Conservation (phyloP, 2,888 invertebrate genomes). For the Ametastegia equiseti region DNA sequence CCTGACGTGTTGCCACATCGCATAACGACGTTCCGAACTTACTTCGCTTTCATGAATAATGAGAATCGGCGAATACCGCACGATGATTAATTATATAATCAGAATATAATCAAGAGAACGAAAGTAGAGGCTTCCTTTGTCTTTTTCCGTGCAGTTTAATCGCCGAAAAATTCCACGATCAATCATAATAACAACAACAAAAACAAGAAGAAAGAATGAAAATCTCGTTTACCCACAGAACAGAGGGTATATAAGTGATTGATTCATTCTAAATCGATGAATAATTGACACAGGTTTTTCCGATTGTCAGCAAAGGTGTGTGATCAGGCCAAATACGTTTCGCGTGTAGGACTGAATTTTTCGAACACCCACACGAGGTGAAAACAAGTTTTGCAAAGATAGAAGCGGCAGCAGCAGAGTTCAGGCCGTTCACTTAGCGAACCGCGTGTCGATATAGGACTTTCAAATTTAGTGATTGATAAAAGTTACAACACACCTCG, state of each 20-base stretch:
- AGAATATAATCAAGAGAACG: too few relatives aligned
- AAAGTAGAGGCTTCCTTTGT: too few relatives aligned
- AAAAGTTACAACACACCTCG: too few relatives aligned
- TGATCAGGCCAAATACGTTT: conserved; percentile 62
- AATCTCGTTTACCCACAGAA: too few relatives aligned
- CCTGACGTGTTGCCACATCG: too few relatives aligned
- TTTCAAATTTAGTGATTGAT: conserved; percentile 30
- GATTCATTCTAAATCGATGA: conserved; percentile 1
- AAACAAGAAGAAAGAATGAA: too few relatives aligned
- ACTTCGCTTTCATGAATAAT: too few relatives aligned
- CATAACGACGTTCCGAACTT: too few relatives aligned
- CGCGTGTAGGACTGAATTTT: conserved; percentile 66
- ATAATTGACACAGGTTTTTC: neutral
- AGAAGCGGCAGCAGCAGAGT: neutral
- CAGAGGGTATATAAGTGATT: too few relatives aligned
- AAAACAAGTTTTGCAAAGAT: conserved; percentile 44
- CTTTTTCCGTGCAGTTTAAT: too few relatives aligned
- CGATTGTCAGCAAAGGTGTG: neutral
- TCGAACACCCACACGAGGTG: conserved; percentile 61
- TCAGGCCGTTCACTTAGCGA: conserved; percentile 59
- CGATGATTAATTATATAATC: too few relatives aligned
- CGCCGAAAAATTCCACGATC: neutral
- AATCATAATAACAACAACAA: neutral
- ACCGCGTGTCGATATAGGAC: conserved; percentile 5
- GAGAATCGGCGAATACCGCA: too few relatives aligned